Evolutionary conservation across 2,113 vertebrate genomes (phyloP), one percentile per base, ranked within the genome.

Genomic region (Gasterosteus nipponicus): DNA sequence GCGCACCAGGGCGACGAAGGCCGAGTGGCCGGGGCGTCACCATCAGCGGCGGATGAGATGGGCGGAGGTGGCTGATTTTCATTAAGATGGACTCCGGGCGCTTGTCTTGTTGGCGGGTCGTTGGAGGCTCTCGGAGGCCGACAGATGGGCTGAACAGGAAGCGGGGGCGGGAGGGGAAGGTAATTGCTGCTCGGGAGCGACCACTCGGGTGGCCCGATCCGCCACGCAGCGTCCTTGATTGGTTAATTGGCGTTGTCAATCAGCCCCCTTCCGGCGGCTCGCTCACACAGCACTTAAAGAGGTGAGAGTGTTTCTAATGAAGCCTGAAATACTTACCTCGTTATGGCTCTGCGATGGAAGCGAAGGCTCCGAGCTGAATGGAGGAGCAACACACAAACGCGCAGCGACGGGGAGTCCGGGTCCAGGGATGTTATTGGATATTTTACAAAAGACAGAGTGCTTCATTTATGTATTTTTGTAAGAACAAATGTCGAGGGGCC

Each of bases 161-260:
- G 78, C 80, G 44, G 61, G 68, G 80, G 85, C 81, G 69, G 44
- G 47, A 80, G 77, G 77, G 87, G 85, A 80, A 81, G 82, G 77
- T 81, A 87, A 87, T 83, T 81, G 87, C 62, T n/a, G 53, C 75
- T 77, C 29, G 14, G 46, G 11, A 68, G 68, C 77, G 82, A 89
- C 75, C 87, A 72, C 87, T 47, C 78, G 79, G 85, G 85, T 77
- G 73, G 73, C 39, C 74, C 10, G 69, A 57, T 62, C 12, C 12
- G 19, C 54, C 57, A 49, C 4, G 44, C 14, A 26, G 15, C 57
- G 5, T 26, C 49, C 69, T 53, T 84, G 75, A 88, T 84, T 88
- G 81, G 80, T 84, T 86, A 73, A 88, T 88, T 85, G 87, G 76
- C 35, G 26, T 75, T 87, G 76, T 86, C 86, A 84, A 80, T 90